phyloP scores from a whole-genome alignment of 2,888 invertebrate species.

The Drosophila meridiana region DNA sequence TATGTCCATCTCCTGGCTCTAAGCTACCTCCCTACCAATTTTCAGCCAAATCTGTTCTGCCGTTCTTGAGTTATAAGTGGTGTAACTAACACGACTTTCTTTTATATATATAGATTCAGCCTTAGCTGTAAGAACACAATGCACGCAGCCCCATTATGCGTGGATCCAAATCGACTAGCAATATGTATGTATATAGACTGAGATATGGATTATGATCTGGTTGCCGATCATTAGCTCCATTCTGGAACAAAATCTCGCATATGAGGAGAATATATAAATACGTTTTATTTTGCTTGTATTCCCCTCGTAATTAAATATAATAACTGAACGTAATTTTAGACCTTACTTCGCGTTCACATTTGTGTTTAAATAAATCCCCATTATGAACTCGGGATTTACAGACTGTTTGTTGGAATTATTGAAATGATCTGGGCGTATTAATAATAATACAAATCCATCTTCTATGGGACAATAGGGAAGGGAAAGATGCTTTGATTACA shows the following conservation, averaged over 20 bases:
- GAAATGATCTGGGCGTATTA: background rate
- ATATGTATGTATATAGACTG: background rate
- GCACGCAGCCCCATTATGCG: constrained; percentile 3
- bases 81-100: too few relatives aligned
- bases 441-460: background rate
- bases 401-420: background rate
- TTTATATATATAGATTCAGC: too few relatives aligned
- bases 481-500: background rate
- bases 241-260: background rate
- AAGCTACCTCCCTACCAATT: too few relatives aligned
- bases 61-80: too few relatives aligned
- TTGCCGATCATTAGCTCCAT: background rate
- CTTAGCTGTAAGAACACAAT: constrained; percentile 5
- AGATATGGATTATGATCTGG: background rate
- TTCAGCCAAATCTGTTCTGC: too few relatives aligned
- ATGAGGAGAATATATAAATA: constrained; percentile 28
- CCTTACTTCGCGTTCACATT: constrained; percentile 5
- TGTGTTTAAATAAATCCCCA: constrained; percentile 3
- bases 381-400: background rate
- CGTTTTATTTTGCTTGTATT: constrained; percentile 19
- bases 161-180: background rate
- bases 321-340: constrained; percentile 47
- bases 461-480: background rate
- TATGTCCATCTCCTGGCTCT: too few relatives aligned
- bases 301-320: constrained; percentile 58